phyloP scores from a whole-genome alignment of 2,888 invertebrate genomes.

The Panzeria rudis region DNA sequence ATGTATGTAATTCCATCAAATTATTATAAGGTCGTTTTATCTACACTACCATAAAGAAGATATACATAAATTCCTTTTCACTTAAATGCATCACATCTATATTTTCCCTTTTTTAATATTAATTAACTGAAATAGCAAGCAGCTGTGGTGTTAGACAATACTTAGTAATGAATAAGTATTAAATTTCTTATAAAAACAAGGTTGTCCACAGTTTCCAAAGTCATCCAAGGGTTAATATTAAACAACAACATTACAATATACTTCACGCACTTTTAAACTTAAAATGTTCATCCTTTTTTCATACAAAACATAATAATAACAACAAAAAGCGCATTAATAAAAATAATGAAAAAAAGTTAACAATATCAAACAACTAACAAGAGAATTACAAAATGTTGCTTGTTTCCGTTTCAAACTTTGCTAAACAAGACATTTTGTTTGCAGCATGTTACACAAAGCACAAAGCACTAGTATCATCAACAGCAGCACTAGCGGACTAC shows the following conservation, averaged over 20 bases:
- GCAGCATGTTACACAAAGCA: conserved; percentile 67
- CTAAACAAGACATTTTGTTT: conserved; percentile 80
- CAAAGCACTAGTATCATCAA: conserved; percentile 25
- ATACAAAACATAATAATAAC: conserved; percentile 42
- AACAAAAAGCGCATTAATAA: conserved; percentile 33
- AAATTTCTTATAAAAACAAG: no score
- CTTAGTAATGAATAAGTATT: neutral
- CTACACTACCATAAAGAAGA: no score
- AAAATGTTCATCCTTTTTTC: conserved; percentile 21
- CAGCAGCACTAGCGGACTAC: conserved; percentile 4
- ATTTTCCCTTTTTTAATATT: no score
- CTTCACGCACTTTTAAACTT: conserved; percentile 55
- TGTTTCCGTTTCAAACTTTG: conserved; percentile 82
- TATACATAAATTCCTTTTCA: no score
- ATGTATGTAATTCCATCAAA: no score
- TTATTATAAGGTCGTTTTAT: no score
- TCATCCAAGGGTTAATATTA: conserved; percentile 24
- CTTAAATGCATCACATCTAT: no score
- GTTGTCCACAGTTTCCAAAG: neutral
- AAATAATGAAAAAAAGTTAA: conserved; percentile 28
- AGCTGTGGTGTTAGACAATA: neutral
- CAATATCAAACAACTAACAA: conserved; percentile 69
- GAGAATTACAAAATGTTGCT: conserved; percentile 76
- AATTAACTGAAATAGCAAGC: neutral
- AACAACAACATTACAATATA: conserved; percentile 47